These are phyloP conservation scores for Tokudaia muenninki DNA, from an alignment of 2,797 vertebrate species.

Conservation along the genomic window DNA sequence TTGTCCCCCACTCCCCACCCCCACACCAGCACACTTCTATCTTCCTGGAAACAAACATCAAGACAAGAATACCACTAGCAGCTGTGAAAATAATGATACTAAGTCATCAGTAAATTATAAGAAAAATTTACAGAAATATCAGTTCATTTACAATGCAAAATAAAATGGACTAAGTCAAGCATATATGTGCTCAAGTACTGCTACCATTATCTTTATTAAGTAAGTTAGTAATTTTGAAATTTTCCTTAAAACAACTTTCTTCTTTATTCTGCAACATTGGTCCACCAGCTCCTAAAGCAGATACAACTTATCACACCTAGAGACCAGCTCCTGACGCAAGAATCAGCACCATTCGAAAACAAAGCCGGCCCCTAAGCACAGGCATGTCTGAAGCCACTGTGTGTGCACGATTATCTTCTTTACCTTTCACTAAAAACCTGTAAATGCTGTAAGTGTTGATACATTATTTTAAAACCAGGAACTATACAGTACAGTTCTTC, in stretches of 20 bases:
- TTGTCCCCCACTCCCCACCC: no score
- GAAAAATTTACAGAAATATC: constrained; percentile 51
- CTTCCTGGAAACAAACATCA: neutral
- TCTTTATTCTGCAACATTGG: neutral
- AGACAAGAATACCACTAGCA: neutral
- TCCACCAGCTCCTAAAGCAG: neutral
- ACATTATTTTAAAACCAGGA: neutral
- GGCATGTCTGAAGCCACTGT: neutral
- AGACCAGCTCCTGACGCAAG: neutral
- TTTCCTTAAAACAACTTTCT: constrained; percentile 14
- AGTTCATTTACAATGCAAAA: constrained; percentile 45
- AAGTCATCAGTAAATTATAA: neutral
- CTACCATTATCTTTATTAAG: neutral
- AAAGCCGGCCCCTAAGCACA: neutral
- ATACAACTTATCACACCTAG: neutral
- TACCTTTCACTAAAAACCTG: neutral
- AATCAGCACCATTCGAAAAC: neutral
- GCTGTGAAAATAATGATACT: neutral
- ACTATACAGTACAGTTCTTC: neutral
- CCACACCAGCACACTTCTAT: neutral
- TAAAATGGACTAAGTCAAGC: neutral
- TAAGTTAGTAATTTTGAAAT: neutral
- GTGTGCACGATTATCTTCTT: neutral
- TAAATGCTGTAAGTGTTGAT: neutral
- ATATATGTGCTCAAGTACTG: neutral